Conservation (phyloP, 1,140 invertebrate genomes). For the Pseudomyrmex flavicornis region DNA sequence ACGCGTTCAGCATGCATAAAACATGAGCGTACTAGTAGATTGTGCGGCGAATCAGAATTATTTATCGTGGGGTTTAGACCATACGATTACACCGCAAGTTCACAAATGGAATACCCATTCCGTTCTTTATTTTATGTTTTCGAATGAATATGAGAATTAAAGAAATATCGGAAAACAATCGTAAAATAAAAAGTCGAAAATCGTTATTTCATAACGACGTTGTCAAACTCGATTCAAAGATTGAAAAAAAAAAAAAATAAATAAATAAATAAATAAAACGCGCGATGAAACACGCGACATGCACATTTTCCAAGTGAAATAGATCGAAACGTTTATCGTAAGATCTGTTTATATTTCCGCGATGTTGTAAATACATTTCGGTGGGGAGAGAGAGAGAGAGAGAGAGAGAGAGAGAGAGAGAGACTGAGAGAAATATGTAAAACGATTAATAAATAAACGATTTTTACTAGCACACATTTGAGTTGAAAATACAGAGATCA, state of each 20-base stretch:
- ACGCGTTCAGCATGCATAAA: conserved; percentile 66
- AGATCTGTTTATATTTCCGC: neutral
- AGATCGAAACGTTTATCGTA: too few species aligned
- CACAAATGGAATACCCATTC: neutral
- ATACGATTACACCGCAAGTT: conserved; percentile 57
- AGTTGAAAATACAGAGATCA: neutral
- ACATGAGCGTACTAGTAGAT: conserved; percentile 64
- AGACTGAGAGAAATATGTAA: neutral
- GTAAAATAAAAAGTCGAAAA: conserved; percentile 8
- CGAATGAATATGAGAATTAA: conserved; percentile 9
- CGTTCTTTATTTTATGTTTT: conserved; percentile 1
- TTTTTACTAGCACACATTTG: neutral
- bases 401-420: neutral
- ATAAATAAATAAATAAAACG: too few species aligned
- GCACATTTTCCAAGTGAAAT: conserved; percentile 18
- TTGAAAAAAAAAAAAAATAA: neutral
- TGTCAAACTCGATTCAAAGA: conserved; percentile 13
- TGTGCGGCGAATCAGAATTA: conserved; percentile 71
- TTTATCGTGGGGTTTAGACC: conserved; percentile 68
- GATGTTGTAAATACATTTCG: neutral
- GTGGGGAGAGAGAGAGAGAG: neutral
- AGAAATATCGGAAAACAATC: neutral
- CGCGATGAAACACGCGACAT: neutral
- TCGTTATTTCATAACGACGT: conserved; percentile 11
- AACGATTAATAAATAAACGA: neutral